Base-by-base conservation (phyloP, 2,888 invertebrate genomes). In the Phengaris alcon region DNA sequence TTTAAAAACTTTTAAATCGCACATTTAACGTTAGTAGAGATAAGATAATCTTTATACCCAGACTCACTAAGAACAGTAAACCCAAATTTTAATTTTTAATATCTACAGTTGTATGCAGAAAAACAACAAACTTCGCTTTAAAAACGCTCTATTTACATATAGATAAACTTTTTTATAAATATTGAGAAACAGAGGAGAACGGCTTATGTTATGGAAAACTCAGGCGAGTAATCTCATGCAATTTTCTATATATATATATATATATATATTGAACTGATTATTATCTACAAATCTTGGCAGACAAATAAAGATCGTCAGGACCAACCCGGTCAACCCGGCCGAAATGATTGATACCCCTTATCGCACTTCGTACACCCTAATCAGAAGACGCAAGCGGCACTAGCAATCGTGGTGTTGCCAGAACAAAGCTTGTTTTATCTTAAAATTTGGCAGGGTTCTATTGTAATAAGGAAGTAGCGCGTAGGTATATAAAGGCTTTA, bases 341-440 rank as follows among this genome's bases (percentile, higher is more conserved):
- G 48, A 70, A 72, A 52, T 72, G 72, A 72, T 72, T 72, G 72
- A 72, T 72, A 54, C 72, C 72, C 22, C 72, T 72, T 54, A 72
- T 72, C 72, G 54, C 72, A 54, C 44, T 72, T 72, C 72, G 54
- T 52, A 35, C 52, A 54, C 72, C 70, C 54, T 72, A 52, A 72
- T 72, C 72, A 72, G 72, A 22, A 54, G 52, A 72, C 72, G 72
- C 72, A 52, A 52, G 51, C 44, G 35, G 13, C 35, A 52, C 54
- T 13, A 10, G 54, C 54, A 22, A 6, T 2, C 15, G 48, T 5
- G 10, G 10, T 70, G 72, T 72, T 72, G 54, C 72, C 52, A 72
- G 54, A 3, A 9, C 3, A 54, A 51, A 52, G 13, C 6, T 64
- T 22, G 3, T 54, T 35, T 6, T 13, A 54, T 6, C 35, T 54